These are phyloP conservation scores for Babylonia areolata DNA, from an alignment of 1,140 invertebrate species.

Conservation along the genomic window DNA sequence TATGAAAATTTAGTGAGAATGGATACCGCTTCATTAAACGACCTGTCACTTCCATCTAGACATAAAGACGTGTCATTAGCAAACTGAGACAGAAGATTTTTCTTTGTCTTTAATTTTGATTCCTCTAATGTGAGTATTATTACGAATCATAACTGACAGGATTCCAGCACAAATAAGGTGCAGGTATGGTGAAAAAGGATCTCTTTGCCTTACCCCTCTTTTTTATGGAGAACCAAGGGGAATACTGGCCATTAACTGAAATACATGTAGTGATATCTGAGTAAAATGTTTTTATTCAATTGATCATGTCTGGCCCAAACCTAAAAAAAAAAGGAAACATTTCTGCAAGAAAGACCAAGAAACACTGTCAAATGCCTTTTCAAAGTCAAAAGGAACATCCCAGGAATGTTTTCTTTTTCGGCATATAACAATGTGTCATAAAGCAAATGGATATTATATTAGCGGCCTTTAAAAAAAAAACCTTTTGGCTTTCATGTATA, in stretches of 20 bases:
- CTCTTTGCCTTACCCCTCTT: constrained; percentile 21
- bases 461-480: constrained; percentile 25
- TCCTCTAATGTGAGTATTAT: constrained; percentile 28
- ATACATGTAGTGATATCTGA: constrained; percentile 20
- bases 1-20: not conserved
- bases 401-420: constrained; percentile 26
- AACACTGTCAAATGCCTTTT: constrained; percentile 44
- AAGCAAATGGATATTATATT: constrained; percentile 24
- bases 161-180: constrained; percentile 33
- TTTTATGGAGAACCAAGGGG: constrained; percentile 19
- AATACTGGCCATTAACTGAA: constrained; percentile 31
- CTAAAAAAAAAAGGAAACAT: constrained; percentile 22
- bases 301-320: constrained; percentile 39
- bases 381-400: constrained; percentile 39
- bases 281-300: constrained; percentile 38
- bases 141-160: constrained; percentile 25
- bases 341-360: constrained; percentile 32
- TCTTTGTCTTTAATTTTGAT: constrained; percentile 7
- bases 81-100: constrained; percentile 33
- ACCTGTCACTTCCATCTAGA: constrained; percentile 23
- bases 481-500: constrained; percentile 11
- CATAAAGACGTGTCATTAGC: constrained; percentile 36
- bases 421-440: constrained; percentile 27
- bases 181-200: constrained; percentile 22
- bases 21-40: not conserved